A percentile compares a stretch with the other conserved stretches of the same genome.
These are phyloP conservation scores for Lacerta bilineata DNA, from an alignment of 2,797 vertebrate genomes.

Conservation along the genomic window DNA sequence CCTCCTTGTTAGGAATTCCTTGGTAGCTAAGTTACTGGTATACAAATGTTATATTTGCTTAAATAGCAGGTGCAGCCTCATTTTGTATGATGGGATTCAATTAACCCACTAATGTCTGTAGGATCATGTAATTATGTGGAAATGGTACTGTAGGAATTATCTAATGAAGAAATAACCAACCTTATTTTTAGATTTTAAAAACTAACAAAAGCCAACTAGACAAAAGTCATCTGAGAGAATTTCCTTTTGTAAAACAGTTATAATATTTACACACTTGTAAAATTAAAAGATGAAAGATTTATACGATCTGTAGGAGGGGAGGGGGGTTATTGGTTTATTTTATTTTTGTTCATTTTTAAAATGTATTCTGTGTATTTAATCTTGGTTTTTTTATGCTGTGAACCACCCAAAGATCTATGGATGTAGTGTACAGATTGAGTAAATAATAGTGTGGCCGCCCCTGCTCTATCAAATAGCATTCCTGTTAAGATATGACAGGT, in stretches of 20 bases:
- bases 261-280: neutral
- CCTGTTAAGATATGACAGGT: no score
- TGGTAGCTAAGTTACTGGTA: neutral
- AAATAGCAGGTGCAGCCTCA: neutral
- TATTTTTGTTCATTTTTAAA: no score
- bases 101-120: neutral
- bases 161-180: neutral
- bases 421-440: no score
- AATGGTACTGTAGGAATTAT: neutral
- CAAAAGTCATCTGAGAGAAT: neutral
- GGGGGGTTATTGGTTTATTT: no score
- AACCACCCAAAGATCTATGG: no score
- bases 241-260: constrained; percentile 8
- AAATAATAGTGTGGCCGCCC: no score
- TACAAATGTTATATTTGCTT: neutral
- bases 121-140: neutral
- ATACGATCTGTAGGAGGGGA: no score
- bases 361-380: no score
- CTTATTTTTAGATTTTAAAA: neutral
- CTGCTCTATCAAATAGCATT: no score
- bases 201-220: neutral
- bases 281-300: no score
- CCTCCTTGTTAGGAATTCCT: neutral
- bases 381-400: no score
- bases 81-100: neutral